Conservation (phyloP, 2,797 vertebrate genomes). For the Acrossocheilus fasciatus region DNA sequence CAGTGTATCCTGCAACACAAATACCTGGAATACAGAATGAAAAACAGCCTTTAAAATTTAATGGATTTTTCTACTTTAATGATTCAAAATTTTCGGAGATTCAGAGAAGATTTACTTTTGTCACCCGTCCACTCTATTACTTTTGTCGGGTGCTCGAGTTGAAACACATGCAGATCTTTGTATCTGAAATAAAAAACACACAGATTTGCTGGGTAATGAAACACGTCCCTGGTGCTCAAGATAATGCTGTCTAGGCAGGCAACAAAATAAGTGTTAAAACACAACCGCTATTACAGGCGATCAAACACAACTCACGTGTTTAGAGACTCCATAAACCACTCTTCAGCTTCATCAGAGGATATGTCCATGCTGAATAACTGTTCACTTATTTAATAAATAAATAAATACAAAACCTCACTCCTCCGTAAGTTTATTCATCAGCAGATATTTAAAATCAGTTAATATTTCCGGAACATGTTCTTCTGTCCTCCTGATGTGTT, state of each 20-base stretch:
- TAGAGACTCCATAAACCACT: slow-evolving; percentile 81
- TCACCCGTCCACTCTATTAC: slow-evolving; percentile 87
- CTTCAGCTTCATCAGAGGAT: slow-evolving; percentile 71
- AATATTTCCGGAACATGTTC: slow-evolving; percentile 6
- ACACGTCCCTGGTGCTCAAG: neutral
- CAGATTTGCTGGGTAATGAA: neutral
- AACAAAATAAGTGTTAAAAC: neutral
- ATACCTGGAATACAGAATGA: slow-evolving; percentile 75
- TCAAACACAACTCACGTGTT: slow-evolving; percentile 68
- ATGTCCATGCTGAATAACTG: slow-evolving; percentile 24
- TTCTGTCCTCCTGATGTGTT: neutral
- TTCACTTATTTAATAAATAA: neutral
- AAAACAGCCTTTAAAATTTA: neutral
- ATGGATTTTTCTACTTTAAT: neutral
- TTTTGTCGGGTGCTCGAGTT: slow-evolving; percentile 87
- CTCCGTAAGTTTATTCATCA: neutral
- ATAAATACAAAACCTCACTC: neutral
- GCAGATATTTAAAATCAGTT: neutral
- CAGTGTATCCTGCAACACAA: slow-evolving; percentile 84
- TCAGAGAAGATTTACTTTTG: slow-evolving; percentile 74
- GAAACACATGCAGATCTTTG: slow-evolving; percentile 87
- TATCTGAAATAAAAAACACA: slow-evolving; percentile 75
- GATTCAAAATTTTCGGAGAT: neutral
- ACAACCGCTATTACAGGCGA: neutral
- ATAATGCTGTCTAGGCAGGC: neutral